Conservation (phyloP, 2,113 vertebrate species). For the Trogon surrucura region DNA sequence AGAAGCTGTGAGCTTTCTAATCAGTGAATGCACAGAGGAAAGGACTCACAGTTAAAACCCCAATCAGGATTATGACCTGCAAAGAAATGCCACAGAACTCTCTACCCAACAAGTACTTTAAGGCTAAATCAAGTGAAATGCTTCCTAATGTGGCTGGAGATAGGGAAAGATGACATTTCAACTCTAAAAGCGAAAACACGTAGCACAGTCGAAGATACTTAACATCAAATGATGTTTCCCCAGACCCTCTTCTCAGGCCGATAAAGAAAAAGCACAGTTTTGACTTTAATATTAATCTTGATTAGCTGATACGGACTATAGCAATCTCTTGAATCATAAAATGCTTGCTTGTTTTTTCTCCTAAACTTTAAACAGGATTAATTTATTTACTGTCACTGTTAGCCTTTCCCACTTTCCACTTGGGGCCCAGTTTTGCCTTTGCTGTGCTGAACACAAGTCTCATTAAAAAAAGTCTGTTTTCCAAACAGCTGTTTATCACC, state of each 20-base stretch:
- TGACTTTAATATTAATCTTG: conserved; percentile 14
- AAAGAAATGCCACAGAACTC: conserved; percentile 23
- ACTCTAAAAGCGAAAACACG: conserved; percentile 41
- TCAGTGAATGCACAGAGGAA: conserved; percentile 29
- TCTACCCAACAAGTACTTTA: background rate
- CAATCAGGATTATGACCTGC: background rate
- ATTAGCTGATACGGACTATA: conserved; percentile 35
- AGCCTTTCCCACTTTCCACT: background rate
- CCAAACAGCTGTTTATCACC: background rate
- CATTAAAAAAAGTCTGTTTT: background rate
- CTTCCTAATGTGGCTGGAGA: conserved; percentile 13
- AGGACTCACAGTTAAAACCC: conserved; percentile 44
- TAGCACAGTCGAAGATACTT: background rate
- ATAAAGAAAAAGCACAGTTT: conserved; percentile 2
- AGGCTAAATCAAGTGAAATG: background rate
- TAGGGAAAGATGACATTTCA: conserved; percentile 34
- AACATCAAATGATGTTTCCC: conserved; percentile 15
- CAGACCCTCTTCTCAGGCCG: background rate
- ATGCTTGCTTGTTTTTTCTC: background rate
- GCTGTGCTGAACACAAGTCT: background rate
- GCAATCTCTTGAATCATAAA: background rate
- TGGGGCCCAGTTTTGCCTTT: background rate
- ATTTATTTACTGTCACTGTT: background rate
- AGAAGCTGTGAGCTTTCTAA: conserved; percentile 46
- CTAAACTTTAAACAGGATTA: background rate